Evolutionary conservation across 2,888 invertebrate species (phyloP), one percentile per base, ranked within the genome.

Genomic region (Hanleya hanleyi): DNA sequence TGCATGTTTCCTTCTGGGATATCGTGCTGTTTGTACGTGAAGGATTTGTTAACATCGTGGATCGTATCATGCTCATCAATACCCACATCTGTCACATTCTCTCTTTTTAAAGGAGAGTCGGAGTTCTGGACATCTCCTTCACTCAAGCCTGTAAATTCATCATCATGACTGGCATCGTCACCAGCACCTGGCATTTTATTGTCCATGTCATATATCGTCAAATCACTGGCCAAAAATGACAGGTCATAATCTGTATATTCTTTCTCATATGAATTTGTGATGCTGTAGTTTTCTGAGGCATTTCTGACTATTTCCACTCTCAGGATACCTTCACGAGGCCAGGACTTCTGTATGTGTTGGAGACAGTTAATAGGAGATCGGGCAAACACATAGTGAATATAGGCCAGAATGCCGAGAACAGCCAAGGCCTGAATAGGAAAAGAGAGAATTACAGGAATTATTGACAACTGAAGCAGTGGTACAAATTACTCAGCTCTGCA

Each of bases 311-410:
- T 96, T 92, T 98, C 97, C 18, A 98, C 96, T 77, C 97, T 92
- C 26, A 99, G 92, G 81, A 99, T 96, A 4, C 99, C 99, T 91
- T 97, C 96, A 76, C 96, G 92, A 0, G 99, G 98, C 99, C 99
- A 99, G 15, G 95, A 94, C 80, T 95, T 93, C 38, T 85, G 87
- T 9, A 97, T 94, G 90, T 96, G 94, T 88, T 96, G 94, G 83
- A 99, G 92, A 90, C 99, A 99, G 83, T 96, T 96, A 70, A 96
- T 96, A 7, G 98, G 97, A 76, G 96, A 94, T 86, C 96, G 94
- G 62, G 97, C 96, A 91, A 98, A 98, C 77, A 96, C 95, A 89
- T 96, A 94, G 89, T 99, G 99, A 87, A 99, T 97, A 90, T 99
- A 99, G 65, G 96, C 95, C 84, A 99, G 92, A 67, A 97, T 95